These are phyloP conservation scores for Stenodera caucasica DNA, from an alignment of 2,888 invertebrate species.

Conservation along the genomic window DNA sequence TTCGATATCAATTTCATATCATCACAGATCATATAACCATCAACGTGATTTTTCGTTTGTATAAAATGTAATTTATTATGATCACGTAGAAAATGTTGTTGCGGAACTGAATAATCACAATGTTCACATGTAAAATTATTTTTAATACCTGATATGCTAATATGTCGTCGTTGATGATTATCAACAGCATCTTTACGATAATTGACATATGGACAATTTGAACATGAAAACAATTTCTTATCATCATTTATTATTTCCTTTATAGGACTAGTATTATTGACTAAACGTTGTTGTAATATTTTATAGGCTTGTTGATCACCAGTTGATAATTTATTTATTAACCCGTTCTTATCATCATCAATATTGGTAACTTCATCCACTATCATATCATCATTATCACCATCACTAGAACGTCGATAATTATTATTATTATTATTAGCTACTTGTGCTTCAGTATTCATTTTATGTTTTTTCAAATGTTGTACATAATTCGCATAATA, in stretches of 20 bases:
- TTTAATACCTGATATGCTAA: slow-evolving; percentile 61
- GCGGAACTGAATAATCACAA: slow-evolving; percentile 80
- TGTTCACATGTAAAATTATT: slow-evolving; percentile 73
- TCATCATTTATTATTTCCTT: slow-evolving; percentile 64
- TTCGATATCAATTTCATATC: slow-evolving; percentile 62
- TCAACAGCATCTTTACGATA: slow-evolving; percentile 71
- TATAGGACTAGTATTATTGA: slow-evolving; percentile 54
- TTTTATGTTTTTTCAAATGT: slow-evolving; percentile 78
- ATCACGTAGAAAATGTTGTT: slow-evolving; percentile 73
- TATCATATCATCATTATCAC: slow-evolving; percentile 29
- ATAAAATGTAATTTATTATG: slow-evolving; percentile 79
- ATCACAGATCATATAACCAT: slow-evolving; percentile 65
- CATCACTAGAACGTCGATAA: slow-evolving; percentile 44
- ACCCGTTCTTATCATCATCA: slow-evolving; percentile 50
- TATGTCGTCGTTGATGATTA: slow-evolving; percentile 76
- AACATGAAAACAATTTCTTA: slow-evolving; percentile 68
- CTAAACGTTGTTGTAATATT: slow-evolving; percentile 61
- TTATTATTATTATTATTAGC: slow-evolving; percentile 46
- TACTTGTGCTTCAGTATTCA: slow-evolving; percentile 68
- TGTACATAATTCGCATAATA: slow-evolving; percentile 83
- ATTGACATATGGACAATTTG: slow-evolving; percentile 80
- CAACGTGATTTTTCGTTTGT: slow-evolving; percentile 60
- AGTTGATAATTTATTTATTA: slow-evolving; percentile 61
- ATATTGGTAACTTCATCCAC: slow-evolving; percentile 36
- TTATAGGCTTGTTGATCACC: slow-evolving; percentile 67